These are phyloP conservation scores for Paracentrotus lividus DNA, from an alignment of 53 echinoderm and acorn worm species.

Conservation along the genomic window DNA sequence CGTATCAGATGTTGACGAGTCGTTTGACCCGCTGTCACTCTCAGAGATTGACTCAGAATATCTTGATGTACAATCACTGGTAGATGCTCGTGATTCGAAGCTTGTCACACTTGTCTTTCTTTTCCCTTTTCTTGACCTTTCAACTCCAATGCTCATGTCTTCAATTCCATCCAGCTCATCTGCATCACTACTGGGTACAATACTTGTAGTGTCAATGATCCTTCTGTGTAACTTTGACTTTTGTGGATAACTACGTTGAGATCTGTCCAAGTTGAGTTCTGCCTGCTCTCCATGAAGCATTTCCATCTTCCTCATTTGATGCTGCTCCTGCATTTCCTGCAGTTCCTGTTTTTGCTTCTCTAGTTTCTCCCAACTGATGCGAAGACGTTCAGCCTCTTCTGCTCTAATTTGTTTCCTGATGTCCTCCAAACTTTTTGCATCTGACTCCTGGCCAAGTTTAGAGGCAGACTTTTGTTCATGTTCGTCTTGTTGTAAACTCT, in stretches of 20 bases:
- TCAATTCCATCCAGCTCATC: constrained; percentile 30
- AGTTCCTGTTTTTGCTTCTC: constrained; percentile 28
- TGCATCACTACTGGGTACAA: constrained; percentile 43
- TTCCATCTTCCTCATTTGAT: constrained; percentile 24
- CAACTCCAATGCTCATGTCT: constrained; percentile 20
- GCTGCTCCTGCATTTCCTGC: constrained; percentile 22
- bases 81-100: constrained; percentile 11
- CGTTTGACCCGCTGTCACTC: constrained; percentile 26
- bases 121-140: constrained; percentile 30
- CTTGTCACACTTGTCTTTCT: constrained; percentile 24
- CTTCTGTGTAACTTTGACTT: constrained; percentile 5
- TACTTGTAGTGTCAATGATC: constrained; percentile 26
- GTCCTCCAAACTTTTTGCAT: constrained; percentile 17
- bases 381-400: constrained; percentile 35
- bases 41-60: constrained; percentile 39
- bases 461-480: constrained; percentile 35
- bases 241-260: constrained; percentile 10
- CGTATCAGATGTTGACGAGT: constrained; percentile 30
- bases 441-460: constrained; percentile 30
- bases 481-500: constrained; percentile 29
- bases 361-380: constrained; percentile 39
- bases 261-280: constrained; percentile 23
- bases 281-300: constrained; percentile 25
- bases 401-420: constrained; percentile 35
- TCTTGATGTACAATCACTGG: constrained; percentile 30